Evolutionary conservation across 2,113 vertebrate genomes (phyloP).

Genomic region (Arenaria interpres): DNA sequence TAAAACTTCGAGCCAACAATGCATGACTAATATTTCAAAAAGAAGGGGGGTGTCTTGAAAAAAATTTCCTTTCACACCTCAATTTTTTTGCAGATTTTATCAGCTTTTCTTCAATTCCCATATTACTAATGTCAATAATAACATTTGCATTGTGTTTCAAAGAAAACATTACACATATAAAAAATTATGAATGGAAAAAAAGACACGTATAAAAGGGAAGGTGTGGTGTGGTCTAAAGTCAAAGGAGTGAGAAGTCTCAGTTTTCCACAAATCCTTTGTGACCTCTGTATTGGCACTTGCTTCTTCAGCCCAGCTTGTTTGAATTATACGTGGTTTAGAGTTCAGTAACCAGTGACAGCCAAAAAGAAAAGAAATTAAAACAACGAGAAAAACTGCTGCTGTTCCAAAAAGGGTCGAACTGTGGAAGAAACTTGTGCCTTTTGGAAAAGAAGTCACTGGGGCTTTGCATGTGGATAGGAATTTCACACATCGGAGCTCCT

Average conservation of each 20-base stretch:
- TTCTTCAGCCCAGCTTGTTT: conserved; percentile 8
- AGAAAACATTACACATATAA: background rate
- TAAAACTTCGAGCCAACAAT: background rate
- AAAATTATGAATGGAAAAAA: background rate
- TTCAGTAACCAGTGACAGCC: background rate
- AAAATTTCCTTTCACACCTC: background rate
- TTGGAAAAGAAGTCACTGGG: background rate
- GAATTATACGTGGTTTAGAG: background rate
- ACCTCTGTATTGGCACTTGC: background rate
- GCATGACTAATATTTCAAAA: background rate
- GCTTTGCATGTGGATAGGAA: background rate
- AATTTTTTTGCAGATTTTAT: background rate
- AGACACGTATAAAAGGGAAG: background rate
- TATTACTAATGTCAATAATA: background rate
- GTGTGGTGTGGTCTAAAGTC: background rate
- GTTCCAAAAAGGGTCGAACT: background rate
- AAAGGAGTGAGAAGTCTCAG: background rate
- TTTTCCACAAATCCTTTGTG: background rate
- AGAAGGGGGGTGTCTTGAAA: background rate
- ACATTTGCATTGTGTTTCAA: background rate
- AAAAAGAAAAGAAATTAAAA: background rate
- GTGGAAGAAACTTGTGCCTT: background rate
- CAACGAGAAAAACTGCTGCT: background rate
- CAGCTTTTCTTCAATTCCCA: background rate
- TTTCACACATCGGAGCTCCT: background rate